Percentiles rank a stretch among this genome's conserved stretches.
phyloP scores from a whole-genome alignment of 2,888 invertebrate species.

The Hydrotaea diabolus region DNA sequence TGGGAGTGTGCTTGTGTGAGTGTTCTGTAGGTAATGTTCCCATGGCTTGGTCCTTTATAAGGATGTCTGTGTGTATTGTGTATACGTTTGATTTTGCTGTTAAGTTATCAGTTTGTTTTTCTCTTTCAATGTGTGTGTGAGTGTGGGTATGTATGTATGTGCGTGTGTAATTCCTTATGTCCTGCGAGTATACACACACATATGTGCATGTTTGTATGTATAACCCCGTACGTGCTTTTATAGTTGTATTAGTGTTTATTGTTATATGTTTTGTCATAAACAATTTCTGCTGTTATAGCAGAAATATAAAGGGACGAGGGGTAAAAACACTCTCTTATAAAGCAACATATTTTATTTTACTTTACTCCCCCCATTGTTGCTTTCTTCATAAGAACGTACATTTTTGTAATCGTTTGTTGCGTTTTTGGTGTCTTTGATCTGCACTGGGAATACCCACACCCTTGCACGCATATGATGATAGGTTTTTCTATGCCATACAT shows the following conservation, averaged over 20 bases:
- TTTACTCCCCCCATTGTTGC: background rate
- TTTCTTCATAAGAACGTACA: conserved; percentile 11
- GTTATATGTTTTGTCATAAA: conserved; percentile 36
- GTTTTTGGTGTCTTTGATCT: background rate
- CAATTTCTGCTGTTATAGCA: conserved; percentile 50
- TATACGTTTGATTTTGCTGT: background rate
- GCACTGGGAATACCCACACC: background rate
- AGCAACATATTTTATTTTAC: background rate
- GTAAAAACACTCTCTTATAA: background rate
- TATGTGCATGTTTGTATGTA: background rate
- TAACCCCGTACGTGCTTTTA: background rate
- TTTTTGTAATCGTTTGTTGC: conserved; percentile 40
- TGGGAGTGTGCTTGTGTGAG: too few species aligned
- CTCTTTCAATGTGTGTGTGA: background rate
- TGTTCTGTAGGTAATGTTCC: background rate
- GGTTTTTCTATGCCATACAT: background rate
- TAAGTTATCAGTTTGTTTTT: background rate
- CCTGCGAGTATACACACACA: too few species aligned
- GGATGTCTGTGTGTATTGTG: background rate
- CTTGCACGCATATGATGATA: background rate
- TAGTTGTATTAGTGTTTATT: conserved; percentile 22
- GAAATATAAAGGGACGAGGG: conserved; percentile 4
- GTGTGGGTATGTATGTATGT: background rate
- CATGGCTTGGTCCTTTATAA: background rate
- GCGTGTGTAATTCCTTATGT: background rate